Conservation (phyloP, 1,140 invertebrate genomes). For the Atta cephalotes region DNA sequence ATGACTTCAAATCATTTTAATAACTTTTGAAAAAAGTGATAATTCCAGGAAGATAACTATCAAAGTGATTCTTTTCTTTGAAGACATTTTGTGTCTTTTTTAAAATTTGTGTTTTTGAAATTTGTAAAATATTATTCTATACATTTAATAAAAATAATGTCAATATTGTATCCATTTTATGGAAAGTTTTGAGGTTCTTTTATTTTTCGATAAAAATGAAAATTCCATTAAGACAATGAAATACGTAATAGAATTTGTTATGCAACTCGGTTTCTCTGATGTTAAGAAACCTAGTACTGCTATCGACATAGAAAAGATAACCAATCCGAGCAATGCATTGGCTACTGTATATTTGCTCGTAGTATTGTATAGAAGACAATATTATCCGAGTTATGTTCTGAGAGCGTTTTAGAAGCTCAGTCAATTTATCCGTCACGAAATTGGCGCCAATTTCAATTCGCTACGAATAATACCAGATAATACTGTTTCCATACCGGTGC, state of each 20-base stretch:
- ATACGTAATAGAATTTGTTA: conserved; percentile 19
- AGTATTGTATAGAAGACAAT: conserved; percentile 26
- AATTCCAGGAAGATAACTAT: not conserved
- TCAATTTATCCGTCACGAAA: conserved; percentile 54
- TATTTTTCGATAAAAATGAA: not conserved
- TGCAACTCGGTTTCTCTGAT: not conserved
- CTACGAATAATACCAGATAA: conserved; percentile 25
- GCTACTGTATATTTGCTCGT: conserved; percentile 1
- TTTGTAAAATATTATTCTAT: not conserved
- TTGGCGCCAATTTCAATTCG: conserved; percentile 26
- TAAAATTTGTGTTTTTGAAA: not conserved
- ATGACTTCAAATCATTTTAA: not conserved
- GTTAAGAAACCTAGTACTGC: conserved; percentile 1
- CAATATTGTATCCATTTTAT: not conserved
- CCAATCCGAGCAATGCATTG: not conserved
- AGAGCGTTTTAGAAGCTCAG: conserved; percentile 41
- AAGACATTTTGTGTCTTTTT: not conserved
- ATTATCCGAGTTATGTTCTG: conserved; percentile 29
- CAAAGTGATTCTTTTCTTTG: not conserved
- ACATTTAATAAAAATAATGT: not conserved
- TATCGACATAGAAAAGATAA: conserved; percentile 14
- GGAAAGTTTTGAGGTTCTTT: not conserved
- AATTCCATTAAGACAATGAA: conserved; percentile 34
- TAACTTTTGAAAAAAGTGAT: not conserved
- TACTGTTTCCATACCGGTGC: conserved; percentile 8